Percentiles rank a stretch among this genome's conserved stretches.
Conservation (phyloP, 35 echinoderm and acorn worm genomes). For the Apostichopus californicus region DNA sequence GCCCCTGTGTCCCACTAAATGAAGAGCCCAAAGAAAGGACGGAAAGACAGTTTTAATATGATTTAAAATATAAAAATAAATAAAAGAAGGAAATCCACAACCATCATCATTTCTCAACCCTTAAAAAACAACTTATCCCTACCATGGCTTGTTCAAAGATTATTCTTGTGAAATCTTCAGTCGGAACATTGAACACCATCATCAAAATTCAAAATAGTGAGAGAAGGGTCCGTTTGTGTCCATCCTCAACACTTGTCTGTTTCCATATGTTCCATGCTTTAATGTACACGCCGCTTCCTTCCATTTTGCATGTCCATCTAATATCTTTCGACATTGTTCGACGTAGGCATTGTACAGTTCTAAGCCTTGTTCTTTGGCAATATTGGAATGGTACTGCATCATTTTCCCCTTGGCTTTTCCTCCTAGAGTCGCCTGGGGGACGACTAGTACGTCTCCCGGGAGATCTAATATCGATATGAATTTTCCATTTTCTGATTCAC, state of each 20-base stretch:
- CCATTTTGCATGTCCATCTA: slow-evolving; percentile 52
- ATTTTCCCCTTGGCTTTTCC: slow-evolving; percentile 86
- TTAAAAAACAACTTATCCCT: too few species aligned
- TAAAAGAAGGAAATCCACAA: too few species aligned
- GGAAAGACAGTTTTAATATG: too few species aligned
- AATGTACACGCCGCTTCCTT: slow-evolving; percentile 58
- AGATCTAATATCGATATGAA: slow-evolving; percentile 75
- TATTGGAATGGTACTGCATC: slow-evolving; percentile 92
- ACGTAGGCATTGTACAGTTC: slow-evolving; percentile 75
- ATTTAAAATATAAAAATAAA: too few species aligned
- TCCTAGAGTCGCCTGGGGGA: slow-evolving; percentile 87
- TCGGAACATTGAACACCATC: background rate
- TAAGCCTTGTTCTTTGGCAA: slow-evolving; percentile 67
- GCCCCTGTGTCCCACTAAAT: too few species aligned
- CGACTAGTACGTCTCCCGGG: slow-evolving; percentile 73
- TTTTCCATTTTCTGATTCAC: slow-evolving; percentile 54
- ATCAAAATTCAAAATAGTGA: slow-evolving; percentile 85
- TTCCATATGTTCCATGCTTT: slow-evolving; percentile 80
- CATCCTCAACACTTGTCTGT: slow-evolving; percentile 70
- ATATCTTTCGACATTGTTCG: slow-evolving; percentile 6
- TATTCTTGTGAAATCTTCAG: too few species aligned
- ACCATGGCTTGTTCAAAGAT: too few species aligned
- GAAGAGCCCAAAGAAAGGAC: too few species aligned
- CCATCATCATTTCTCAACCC: too few species aligned
- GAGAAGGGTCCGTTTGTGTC: slow-evolving; percentile 80